Evolutionary conservation across 2,888 invertebrate genomes (phyloP).

Genomic region (Eucriotettix oculatus): DNA sequence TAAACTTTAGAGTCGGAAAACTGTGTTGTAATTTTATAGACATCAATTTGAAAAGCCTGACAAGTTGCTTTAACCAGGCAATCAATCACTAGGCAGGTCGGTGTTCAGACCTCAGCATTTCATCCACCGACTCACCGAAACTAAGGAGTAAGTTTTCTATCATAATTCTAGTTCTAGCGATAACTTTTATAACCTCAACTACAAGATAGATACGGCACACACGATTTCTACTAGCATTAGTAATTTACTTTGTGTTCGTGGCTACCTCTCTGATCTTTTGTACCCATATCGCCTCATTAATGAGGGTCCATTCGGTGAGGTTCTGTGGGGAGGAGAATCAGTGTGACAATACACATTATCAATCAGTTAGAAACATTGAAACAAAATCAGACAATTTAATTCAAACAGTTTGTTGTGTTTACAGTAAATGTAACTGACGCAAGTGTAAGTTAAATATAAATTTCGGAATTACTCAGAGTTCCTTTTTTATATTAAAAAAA

Average conservation of each 20-base stretch:
- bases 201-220: conserved; percentile 1
- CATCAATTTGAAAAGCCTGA: too few relatives aligned
- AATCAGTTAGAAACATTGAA: too few relatives aligned
- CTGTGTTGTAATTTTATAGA: too few relatives aligned
- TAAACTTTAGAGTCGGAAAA: too few relatives aligned
- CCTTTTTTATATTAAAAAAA: neutral
- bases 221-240: neutral
- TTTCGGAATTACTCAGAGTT: neutral
- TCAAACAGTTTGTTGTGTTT: too few relatives aligned
- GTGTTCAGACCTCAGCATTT: neutral
- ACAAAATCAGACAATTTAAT: too few relatives aligned
- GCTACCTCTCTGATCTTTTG: conserved; percentile 81
- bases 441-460: neutral
- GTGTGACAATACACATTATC: too few relatives aligned
- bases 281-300: conserved; percentile 89
- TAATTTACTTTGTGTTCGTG: neutral
- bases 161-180: neutral
- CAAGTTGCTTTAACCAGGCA: too few relatives aligned
- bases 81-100: too few relatives aligned
- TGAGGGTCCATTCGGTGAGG: conserved; percentile 88
- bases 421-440: neutral
- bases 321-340: conserved; percentile 49
- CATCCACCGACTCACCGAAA: conserved; percentile 6
- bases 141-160: neutral
- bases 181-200: conserved; percentile 3